Conservation (phyloP, 64 coral and sea anemone species). For the Montipora sp. region DNA sequence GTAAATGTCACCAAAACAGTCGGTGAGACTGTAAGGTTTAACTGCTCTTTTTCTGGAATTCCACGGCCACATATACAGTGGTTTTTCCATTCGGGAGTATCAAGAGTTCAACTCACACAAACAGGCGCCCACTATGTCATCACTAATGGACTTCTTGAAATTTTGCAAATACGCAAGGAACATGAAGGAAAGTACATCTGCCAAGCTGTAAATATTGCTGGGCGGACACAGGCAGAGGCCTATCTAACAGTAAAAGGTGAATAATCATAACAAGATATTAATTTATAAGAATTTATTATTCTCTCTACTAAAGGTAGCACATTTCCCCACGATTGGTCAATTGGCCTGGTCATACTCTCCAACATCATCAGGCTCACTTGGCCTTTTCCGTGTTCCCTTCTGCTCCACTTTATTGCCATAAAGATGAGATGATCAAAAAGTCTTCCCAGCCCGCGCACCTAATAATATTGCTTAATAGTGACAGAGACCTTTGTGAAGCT, state of each 20-base stretch:
- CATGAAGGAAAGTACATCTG: constrained; percentile 86
- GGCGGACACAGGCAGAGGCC: constrained; percentile 42
- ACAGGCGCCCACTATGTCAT: constrained; percentile 51
- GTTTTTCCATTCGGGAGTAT: constrained; percentile 51
- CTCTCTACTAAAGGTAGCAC: no score
- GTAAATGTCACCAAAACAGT: constrained; percentile 70
- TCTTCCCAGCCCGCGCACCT: no score
- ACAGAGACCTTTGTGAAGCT: no score
- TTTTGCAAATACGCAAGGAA: constrained; percentile 59
- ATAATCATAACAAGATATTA: no score
- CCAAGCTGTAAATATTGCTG: constrained; percentile 77
- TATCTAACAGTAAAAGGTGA: constrained; percentile 85
- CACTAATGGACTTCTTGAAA: constrained; percentile 43
- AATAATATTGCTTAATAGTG: no score
- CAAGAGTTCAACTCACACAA: constrained; percentile 8
- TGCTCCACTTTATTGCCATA: no score
- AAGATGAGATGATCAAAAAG: no score
- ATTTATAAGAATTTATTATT: no score
- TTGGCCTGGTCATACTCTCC: no score
- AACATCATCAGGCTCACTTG: no score
- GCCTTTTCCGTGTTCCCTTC: no score
- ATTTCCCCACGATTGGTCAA: no score
- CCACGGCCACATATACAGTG: constrained; percentile 66
- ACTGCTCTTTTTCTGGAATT: constrained; percentile 69
- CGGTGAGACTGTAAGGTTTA: constrained; percentile 69